phyloP scores from a whole-genome alignment of 2,113 vertebrate species.

The Glareola pratincola region DNA sequence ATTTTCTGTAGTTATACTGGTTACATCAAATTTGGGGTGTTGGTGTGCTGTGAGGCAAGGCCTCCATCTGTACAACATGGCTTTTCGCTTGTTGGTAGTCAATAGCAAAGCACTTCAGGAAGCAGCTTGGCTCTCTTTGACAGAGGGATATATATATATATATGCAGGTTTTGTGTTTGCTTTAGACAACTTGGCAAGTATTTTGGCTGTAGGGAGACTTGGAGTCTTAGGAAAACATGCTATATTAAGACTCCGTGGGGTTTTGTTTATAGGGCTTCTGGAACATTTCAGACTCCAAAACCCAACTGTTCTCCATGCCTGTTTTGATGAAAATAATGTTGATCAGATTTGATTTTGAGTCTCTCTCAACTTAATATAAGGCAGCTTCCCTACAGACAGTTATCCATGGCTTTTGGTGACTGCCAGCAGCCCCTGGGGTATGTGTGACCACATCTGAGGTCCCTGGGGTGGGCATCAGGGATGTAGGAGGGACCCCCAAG shows the following conservation, averaged over 20 bases:
- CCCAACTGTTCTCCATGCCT: not conserved
- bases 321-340: not conserved
- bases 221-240: not conserved
- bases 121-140: not conserved
- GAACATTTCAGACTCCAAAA: not conserved
- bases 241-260: not conserved
- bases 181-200: not conserved
- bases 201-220: not conserved
- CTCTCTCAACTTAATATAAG: not conserved
- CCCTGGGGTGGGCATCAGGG: not conserved
- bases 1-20: not conserved
- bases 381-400: not conserved
- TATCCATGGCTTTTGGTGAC: not conserved
- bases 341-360: not conserved
- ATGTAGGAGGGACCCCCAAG: not conserved
- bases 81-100: not conserved
- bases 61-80: not conserved
- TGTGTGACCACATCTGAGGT: not conserved
- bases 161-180: not conserved
- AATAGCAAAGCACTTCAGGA: not conserved
- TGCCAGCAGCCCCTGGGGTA: not conserved
- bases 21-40: not conserved
- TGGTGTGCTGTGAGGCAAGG: not conserved
- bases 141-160: not conserved
- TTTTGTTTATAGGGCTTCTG: constrained; percentile 1